These are phyloP conservation scores for Mallotus villosus DNA, from an alignment of 2,797 vertebrate genomes.

Conservation along the genomic window DNA sequence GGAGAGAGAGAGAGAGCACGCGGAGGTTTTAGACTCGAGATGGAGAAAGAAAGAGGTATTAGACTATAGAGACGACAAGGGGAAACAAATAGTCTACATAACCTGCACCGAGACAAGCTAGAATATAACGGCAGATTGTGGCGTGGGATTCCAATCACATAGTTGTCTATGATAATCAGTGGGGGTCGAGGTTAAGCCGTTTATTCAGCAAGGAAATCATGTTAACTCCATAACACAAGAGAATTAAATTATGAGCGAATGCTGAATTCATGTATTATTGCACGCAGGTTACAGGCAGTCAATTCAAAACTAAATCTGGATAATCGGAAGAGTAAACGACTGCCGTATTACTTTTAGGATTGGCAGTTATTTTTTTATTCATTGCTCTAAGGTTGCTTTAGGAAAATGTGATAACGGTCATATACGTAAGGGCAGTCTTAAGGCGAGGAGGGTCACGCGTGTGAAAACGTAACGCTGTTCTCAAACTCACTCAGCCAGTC, in stretches of 20 bases:
- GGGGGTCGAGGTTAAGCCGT: not conserved
- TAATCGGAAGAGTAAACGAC: constrained; percentile 61
- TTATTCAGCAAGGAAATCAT: constrained; percentile 35
- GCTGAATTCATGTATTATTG: constrained; percentile 39
- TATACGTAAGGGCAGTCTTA: constrained; percentile 11
- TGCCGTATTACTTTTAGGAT: constrained; percentile 31
- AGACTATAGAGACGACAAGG: not conserved
- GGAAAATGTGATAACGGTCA: constrained; percentile 22
- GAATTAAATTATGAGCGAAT: constrained; percentile 30
- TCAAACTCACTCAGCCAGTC: not conserved
- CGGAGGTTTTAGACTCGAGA: constrained; percentile 7
- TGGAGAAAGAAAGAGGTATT: not conserved
- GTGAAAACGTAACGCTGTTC: not conserved
- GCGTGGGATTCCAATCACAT: constrained; percentile 17
- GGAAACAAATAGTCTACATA: not conserved
- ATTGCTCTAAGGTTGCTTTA: constrained; percentile 18
- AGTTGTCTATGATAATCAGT: constrained; percentile 25
- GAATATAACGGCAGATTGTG: not conserved
- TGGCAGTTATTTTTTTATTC: constrained; percentile 53
- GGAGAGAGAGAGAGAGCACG: constrained; percentile 15
- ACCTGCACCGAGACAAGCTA: not conserved
- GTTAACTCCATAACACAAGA: constrained; percentile 46
- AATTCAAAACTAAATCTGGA: constrained; percentile 65
- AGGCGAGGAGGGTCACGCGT: not conserved
- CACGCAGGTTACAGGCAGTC: constrained; percentile 51